Evolutionary conservation across 2,113 vertebrate species (phyloP).

Genomic region (Brachyhypopomus gauderio): DNA sequence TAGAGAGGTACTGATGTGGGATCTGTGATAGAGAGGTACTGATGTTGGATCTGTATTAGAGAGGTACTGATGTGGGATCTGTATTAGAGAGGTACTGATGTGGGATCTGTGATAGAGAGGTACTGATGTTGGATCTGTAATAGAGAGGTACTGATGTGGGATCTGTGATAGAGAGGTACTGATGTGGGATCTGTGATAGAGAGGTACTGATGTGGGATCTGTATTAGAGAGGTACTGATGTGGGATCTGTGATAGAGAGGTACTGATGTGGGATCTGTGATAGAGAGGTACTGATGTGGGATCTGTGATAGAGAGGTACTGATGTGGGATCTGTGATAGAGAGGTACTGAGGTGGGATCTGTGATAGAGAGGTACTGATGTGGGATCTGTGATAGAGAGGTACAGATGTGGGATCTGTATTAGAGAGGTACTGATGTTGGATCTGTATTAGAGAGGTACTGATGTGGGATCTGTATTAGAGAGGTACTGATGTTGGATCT

Average conservation of each 20-base stretch:
- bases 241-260: too few relatives aligned
- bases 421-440: neutral
- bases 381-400: constrained; percentile 15
- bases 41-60: constrained; percentile 11
- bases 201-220: neutral
- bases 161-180: constrained; percentile 6
- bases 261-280: neutral
- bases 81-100: neutral
- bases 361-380: neutral
- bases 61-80: neutral
- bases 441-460: constrained; percentile 3
- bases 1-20: neutral
- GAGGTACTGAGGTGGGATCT: neutral
- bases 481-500: neutral
- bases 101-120: constrained; percentile 14
- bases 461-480: too few relatives aligned
- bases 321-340: constrained; percentile 13
- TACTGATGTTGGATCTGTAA: too few relatives aligned
- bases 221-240: constrained; percentile 5
- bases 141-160: neutral
- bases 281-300: neutral
- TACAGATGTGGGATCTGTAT: too few relatives aligned
- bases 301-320: too few relatives aligned
- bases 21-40: too few relatives aligned
- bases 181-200: too few relatives aligned